Evolutionary conservation across 2,888 invertebrate species (phyloP).

Genomic region (Andrena flavipes): DNA sequence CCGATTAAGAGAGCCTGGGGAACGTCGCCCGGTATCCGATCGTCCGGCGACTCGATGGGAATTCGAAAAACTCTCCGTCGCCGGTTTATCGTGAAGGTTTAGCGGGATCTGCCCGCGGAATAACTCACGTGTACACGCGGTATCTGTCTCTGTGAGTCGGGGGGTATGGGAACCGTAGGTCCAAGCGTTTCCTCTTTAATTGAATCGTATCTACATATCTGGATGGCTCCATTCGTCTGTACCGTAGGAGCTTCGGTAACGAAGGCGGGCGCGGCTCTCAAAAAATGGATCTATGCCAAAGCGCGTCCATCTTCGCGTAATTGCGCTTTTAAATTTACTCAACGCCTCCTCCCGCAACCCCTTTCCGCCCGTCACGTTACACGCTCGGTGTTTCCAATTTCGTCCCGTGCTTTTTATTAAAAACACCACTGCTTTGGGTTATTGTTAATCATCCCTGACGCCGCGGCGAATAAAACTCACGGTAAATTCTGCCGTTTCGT

Average conservation of each 20-base stretch:
- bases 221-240: conserved; percentile 54
- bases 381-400: conserved; percentile 37
- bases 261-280: conserved; percentile 30
- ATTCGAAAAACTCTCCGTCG: conserved; percentile 61
- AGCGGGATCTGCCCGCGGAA: conserved; percentile 58
- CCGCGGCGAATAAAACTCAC: background rate
- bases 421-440: conserved; percentile 45
- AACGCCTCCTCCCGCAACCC: background rate
- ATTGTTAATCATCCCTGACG: conserved; percentile 33
- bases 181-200: conserved; percentile 54
- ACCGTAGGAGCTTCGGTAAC: conserved; percentile 45
- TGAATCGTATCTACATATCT: conserved; percentile 62
- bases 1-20: conserved; percentile 62
- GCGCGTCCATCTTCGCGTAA: conserved; percentile 55
- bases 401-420: conserved; percentile 34
- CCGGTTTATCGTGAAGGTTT: conserved; percentile 62
- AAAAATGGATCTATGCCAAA: conserved; percentile 56
- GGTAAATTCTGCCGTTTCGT: background rate
- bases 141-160: conserved; percentile 5
- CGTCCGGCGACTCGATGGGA: conserved; percentile 58
- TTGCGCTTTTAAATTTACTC: conserved; percentile 52
- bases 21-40: conserved; percentile 64
- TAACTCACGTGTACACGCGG: conserved; percentile 60
- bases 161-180: conserved; percentile 30
- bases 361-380: conserved; percentile 6